Conservation (phyloP, 92 coral and sea anemone species). For the Micromussa lordhowensis region DNA sequence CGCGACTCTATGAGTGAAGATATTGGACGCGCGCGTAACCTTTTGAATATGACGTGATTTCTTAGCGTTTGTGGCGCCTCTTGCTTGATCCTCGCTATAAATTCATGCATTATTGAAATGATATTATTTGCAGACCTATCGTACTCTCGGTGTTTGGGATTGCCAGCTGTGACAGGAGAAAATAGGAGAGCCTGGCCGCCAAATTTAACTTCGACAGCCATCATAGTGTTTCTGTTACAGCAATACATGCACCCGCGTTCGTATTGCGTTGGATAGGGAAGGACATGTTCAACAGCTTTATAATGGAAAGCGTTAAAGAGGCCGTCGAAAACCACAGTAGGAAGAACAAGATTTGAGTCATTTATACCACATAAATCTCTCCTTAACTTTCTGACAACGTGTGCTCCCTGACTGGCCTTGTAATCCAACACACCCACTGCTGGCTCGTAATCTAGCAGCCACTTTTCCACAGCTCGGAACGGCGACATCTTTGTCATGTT, state of each 20-base stretch:
- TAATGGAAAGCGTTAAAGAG: conserved; percentile 36
- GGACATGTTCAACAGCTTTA: conserved; percentile 23
- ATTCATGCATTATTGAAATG: not conserved
- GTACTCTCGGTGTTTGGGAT: not conserved
- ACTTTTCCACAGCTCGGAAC: too few relatives aligned
- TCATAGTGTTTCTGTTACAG: not conserved
- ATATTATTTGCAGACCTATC: too few relatives aligned
- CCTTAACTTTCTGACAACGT: not conserved
- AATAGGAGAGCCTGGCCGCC: too few relatives aligned
- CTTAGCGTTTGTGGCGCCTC: conserved; percentile 1
- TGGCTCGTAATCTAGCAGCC: too few relatives aligned
- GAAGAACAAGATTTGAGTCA: not conserved
- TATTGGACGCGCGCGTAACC: not conserved
- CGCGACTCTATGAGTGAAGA: not conserved
- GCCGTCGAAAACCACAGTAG: conserved; percentile 21
- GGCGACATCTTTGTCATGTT: too few relatives aligned
- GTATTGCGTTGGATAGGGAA: conserved; percentile 20
- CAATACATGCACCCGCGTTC: not conserved
- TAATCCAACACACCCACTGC: too few relatives aligned
- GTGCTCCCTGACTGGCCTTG: conserved; percentile 1
- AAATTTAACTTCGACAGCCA: conserved; percentile 23
- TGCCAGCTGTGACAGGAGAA: conserved; percentile 6
- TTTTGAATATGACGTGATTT: not conserved
- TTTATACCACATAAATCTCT: conserved; percentile 16
- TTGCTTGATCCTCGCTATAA: too few relatives aligned